Evolutionary conservation across 2,888 invertebrate genomes (phyloP), one percentile per base, ranked within the genome.

Genomic region (Cataglyphis albicans): DNA sequence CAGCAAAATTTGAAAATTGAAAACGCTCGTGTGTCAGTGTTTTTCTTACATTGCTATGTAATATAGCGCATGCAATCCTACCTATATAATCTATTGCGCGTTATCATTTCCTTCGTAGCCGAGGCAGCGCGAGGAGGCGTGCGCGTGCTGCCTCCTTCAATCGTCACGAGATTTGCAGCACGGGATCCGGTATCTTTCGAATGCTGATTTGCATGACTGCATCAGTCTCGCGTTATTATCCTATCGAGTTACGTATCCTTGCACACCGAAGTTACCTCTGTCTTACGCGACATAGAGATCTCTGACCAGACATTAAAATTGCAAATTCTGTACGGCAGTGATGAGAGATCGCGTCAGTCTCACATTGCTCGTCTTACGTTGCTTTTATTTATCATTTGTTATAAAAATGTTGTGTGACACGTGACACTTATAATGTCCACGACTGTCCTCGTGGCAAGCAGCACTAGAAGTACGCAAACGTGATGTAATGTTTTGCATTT

Each of bases 321-420:
- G 92, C 92, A 92, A 91, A 92, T 92, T 82, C 72, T 82, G 61
- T 86, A 88, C 87, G 86, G 88, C 88, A 88, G 87, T 88, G 89
- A 89, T 89, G 89, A 88, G 86, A 90, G 86, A 78, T 72, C 67
- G 55, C 81, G 76, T 52, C 81, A 35, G 73, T 64, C 61, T 67
- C 72, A 41, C 57, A 59, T 52, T 78, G 63, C 61, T 61, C 68
- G 59, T 63, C 67, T 78, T 78, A 76, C 61, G 1, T 6, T 48
- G 67, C 38, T 65, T 57, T 57, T 72, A 73, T 61, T 80, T 72
- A 48, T 73, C 44, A 44, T 48, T 73, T 41, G 44, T 72, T 59
- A 73, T 72, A 4, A 78, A 70, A 32, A 72, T 32, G 3, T 59
- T 32, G 78, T n/a, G 18, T 12, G 57, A 76, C 55, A 72, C 21